Percentiles rank a stretch among this genome's conserved stretches.
These are phyloP conservation scores for Cotesia glomerata DNA, from an alignment of 1,140 invertebrate genomes.

Conservation along the genomic window DNA sequence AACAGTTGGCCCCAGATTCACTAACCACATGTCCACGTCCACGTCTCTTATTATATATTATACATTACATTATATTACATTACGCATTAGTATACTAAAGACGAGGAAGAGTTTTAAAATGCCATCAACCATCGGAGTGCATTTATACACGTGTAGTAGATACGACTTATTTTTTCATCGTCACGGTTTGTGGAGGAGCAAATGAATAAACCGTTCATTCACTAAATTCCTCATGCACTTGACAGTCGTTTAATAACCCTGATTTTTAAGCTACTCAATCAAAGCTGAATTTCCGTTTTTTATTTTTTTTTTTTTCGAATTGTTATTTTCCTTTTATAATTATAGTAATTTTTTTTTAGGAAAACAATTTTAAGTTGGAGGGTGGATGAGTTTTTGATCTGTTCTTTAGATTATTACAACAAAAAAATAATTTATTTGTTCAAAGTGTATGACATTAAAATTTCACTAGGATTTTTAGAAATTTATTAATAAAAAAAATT, in stretches of 20 bases:
- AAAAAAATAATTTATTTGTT: no score
- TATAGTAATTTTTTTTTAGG: no score
- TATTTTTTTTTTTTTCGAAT: background rate
- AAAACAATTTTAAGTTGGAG: no score
- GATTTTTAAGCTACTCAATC: background rate
- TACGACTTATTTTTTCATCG: constrained; percentile 13
- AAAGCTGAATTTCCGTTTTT: background rate
- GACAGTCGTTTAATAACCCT: background rate
- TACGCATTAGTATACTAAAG: constrained; percentile 40
- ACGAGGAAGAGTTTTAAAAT: constrained; percentile 36
- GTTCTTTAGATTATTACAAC: no score
- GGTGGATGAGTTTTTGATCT: no score
- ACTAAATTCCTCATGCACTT: background rate
- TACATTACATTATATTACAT: no score
- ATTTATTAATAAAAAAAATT: no score
- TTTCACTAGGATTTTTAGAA: no score
- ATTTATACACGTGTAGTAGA: background rate
- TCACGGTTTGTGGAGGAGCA: constrained; percentile 35
- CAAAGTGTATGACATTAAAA: no score
- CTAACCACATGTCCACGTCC: constrained; percentile 31
- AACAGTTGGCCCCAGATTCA: constrained; percentile 59
- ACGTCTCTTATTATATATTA: no score
- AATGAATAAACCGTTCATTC: constrained; percentile 56
- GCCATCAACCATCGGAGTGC: constrained; percentile 34
- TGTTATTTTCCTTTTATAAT: no score